Base-by-base conservation (phyloP, 2,113 vertebrate species). In the Semnornis frantzii region DNA sequence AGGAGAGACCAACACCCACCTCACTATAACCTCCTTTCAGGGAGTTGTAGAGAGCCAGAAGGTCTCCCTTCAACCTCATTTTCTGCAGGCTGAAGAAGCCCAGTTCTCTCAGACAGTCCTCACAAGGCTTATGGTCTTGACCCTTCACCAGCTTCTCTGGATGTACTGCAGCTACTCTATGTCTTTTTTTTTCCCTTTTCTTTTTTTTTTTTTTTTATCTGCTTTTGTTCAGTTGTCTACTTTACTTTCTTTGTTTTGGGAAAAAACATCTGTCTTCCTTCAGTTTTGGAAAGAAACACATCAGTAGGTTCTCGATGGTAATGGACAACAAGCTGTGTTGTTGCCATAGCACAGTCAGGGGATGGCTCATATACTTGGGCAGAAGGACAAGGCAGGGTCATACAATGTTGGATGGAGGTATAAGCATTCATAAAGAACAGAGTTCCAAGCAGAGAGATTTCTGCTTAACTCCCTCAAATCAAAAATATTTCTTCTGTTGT, bases 251-350 rank as follows among this genome's bases (percentile, higher is more conserved):
- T 48, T 27, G 3, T 31, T 62, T 23, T 54, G 5, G 34, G 20
- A 3, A 25, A 25, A 81, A 42, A 76, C 7, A 1, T 28, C 16
- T 23, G 28, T 19, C 10, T 66, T 30, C 12, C 44, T 57, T 63
- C 65, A n/a, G 12, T 33, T 68, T 62, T 77, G 70, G 14, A 23
- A 23, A 62, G 46, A 78, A 68, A 39, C 66, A 15, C 28, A 39
- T 52, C 65, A 63, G 31, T 55, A 33, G 12, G 20, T 10, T 11
- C 1, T 0, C 20, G 48, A 52, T 39, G 24, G 55, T 8, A 42
- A 17, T 37, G 27, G 27, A 46, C 1, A 1, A 15, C 34, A 73
- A 17, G 48, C 4, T 86, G n/a, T 1, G 1, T n/a, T 34, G 2
- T 1, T 14, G 9, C 42, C 17, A 3, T 8, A 42, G 33, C 30